Conservation (phyloP, 2,888 invertebrate genomes). For the Cremastinae sp. region DNA sequence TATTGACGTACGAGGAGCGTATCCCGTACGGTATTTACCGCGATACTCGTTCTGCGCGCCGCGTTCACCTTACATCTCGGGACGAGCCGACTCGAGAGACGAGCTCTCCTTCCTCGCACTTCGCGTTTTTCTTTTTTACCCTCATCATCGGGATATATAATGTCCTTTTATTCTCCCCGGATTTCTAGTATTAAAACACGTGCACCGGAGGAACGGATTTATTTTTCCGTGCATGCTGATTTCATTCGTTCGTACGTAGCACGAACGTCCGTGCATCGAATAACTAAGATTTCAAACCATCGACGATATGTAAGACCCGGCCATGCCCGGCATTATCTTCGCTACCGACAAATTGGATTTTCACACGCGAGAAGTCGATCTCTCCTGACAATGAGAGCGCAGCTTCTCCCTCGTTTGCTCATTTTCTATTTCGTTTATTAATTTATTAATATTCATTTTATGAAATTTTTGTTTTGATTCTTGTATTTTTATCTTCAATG, state of each 20-base stretch:
- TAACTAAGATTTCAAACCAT: slow-evolving; percentile 55
- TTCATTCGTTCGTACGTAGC: slow-evolving; percentile 16
- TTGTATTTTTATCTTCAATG: too few species aligned
- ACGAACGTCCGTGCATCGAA: slow-evolving; percentile 10
- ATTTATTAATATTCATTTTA: too few species aligned
- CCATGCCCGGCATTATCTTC: slow-evolving; percentile 37
- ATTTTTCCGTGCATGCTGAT: too few species aligned
- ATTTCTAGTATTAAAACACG: too few species aligned
- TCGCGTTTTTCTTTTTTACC: slow-evolving; percentile 19
- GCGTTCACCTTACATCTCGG: slow-evolving; percentile 1
- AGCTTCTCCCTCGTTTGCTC: slow-evolving; percentile 15
- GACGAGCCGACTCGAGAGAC: too few species aligned
- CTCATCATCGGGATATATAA: neutral
- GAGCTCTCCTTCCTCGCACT: too few species aligned
- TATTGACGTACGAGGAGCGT: neutral
- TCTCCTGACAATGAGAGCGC: slow-evolving; percentile 39
- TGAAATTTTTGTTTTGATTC: too few species aligned
- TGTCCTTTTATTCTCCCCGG: neutral
- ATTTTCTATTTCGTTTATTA: too few species aligned
- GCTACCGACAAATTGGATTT: slow-evolving; percentile 61
- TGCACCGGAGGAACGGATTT: neutral
- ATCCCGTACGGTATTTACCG: slow-evolving; percentile 26
- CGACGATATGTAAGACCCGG: slow-evolving; percentile 28
- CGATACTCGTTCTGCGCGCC: slow-evolving; percentile 25
- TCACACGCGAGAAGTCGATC: slow-evolving; percentile 63